Evolutionary conservation across 2,888 invertebrate species (phyloP).

Genomic region (Drosophila histrio): DNA sequence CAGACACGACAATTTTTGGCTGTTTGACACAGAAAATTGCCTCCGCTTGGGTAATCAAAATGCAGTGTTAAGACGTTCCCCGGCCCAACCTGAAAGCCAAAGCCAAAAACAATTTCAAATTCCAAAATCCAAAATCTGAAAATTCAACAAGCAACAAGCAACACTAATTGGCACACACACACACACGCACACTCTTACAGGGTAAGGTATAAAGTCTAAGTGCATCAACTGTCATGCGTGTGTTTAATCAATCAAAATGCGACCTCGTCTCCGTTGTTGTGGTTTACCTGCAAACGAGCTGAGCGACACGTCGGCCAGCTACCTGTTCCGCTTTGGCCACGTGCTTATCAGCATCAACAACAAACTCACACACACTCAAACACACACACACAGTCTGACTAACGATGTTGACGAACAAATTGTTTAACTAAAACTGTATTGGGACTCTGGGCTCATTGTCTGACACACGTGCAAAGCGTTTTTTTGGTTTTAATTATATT

Average conservation of each 20-base stretch:
- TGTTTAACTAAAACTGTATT: neutral
- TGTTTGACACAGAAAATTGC: constrained; percentile 46
- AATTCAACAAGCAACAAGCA: constrained; percentile 45
- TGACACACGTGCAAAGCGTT: constrained; percentile 34
- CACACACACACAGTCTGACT: constrained; percentile 3
- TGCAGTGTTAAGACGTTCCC: constrained; percentile 2
- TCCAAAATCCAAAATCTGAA: constrained; percentile 5
- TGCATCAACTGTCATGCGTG: constrained; percentile 52
- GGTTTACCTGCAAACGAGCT: constrained; percentile 44
- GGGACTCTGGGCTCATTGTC: constrained; percentile 34
- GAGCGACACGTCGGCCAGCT: constrained; percentile 42
- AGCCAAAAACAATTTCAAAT: neutral
- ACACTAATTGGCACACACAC: constrained; percentile 51
- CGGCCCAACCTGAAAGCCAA: neutral
- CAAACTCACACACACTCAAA: constrained; percentile 7
- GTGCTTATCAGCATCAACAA: constrained; percentile 48
- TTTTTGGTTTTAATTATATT: constrained; percentile 32
- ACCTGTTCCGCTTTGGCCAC: constrained; percentile 45
- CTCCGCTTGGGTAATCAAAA: constrained; percentile 38
- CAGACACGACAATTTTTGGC: constrained; percentile 35
- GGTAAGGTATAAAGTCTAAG: neutral
- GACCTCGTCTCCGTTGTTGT: constrained; percentile 37
- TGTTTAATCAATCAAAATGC: constrained; percentile 69
- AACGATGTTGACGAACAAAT: neutral
- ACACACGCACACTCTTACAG: neutral